Percentiles rank a stretch among this genome's conserved stretches.
These are phyloP conservation scores for Eremophila alpestris DNA, from an alignment of 2,797 vertebrate species.

Conservation along the genomic window DNA sequence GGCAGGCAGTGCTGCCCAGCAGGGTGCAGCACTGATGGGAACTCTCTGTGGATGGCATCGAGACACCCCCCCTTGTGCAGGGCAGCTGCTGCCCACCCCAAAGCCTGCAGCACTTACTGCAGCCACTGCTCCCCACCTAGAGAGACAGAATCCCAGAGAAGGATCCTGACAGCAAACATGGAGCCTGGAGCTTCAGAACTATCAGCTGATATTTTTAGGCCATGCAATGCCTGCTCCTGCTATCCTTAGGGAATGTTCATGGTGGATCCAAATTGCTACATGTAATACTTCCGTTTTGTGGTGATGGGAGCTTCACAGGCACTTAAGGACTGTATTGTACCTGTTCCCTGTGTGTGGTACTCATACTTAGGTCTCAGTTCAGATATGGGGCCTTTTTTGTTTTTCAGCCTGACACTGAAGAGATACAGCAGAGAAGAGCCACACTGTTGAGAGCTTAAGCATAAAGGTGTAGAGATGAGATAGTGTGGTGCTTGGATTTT, in stretches of 20 bases:
- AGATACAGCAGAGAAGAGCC: not conserved
- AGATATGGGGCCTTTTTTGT: not conserved
- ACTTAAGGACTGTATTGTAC: not conserved
- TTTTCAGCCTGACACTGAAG: not conserved
- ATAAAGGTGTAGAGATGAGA: not conserved
- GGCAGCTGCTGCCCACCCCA: not conserved
- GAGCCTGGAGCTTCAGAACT: not conserved
- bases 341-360: accelerated
- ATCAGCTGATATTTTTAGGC: not conserved
- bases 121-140: not conserved
- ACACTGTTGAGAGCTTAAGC: not conserved
- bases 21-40: accelerated
- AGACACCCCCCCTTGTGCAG: not conserved
- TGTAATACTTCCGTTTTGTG: not conserved
- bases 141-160: not conserved
- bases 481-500: not conserved
- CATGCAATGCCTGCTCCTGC: not conserved
- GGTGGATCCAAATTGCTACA: not conserved
- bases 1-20: not conserved
- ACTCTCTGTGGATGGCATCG: accelerated
- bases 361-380: not conserved
- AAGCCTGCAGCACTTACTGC: not conserved
- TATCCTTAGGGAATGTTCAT: not conserved
- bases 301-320: not conserved
- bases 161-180: not conserved